Conservation (phyloP, 2,888 invertebrate species). For the Agriopis aurantiaria region DNA sequence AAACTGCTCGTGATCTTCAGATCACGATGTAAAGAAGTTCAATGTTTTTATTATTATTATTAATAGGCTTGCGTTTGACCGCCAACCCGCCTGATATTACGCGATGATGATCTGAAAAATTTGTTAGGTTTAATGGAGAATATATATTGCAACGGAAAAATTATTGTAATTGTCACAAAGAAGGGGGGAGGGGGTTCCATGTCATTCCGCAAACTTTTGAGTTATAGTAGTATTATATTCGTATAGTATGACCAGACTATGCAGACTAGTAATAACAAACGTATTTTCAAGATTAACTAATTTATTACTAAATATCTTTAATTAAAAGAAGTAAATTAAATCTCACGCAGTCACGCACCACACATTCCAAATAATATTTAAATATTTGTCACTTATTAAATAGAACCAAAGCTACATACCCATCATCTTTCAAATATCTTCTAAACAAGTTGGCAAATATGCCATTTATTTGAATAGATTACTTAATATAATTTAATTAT, state of each 20-base stretch:
- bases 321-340: not conserved
- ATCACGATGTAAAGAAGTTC: too few species aligned
- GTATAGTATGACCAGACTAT: not conserved
- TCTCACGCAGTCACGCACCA: constrained; percentile 8
- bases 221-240: too few species aligned
- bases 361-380: not conserved
- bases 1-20: too few species aligned
- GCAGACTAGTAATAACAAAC: constrained; percentile 7
- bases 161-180: too few species aligned
- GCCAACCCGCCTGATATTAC: too few species aligned
- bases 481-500: constrained; percentile 1
- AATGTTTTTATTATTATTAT: too few species aligned
- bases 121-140: too few species aligned
- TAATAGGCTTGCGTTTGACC: too few species aligned
- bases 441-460: not conserved
- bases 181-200: too few species aligned
- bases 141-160: too few species aligned
- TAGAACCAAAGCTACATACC: not conserved
- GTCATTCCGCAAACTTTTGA: too few species aligned
- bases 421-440: not conserved
- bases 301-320: constrained; percentile 27
- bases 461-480: not conserved
- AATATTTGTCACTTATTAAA: constrained; percentile 2
- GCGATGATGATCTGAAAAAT: too few species aligned
- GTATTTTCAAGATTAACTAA: constrained; percentile 35